These are phyloP conservation scores for Synergus japonicus DNA, from an alignment of 2,888 invertebrate species.

Conservation along the genomic window DNA sequence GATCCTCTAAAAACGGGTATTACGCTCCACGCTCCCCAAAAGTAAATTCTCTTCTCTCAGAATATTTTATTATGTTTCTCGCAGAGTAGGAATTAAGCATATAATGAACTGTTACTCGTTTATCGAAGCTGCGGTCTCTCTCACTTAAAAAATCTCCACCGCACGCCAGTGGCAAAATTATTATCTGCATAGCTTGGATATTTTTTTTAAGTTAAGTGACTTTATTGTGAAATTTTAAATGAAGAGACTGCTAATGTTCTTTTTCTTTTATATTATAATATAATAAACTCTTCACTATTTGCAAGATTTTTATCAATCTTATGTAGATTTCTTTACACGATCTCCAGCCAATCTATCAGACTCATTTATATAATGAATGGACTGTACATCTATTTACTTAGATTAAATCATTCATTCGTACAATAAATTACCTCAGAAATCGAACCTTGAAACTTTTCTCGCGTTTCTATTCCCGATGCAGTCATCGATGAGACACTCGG, in stretches of 20 bases:
- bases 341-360: background rate
- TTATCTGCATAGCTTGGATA: background rate
- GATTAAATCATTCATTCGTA: constrained; percentile 16
- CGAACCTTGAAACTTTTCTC: constrained; percentile 19
- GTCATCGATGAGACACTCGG: constrained; percentile 7
- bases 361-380: background rate
- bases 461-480: background rate
- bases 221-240: background rate
- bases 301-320: background rate
- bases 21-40: constrained; percentile 10
- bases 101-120: constrained; percentile 1
- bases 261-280: no score
- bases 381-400: background rate
- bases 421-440: constrained; percentile 6
- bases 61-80: constrained; percentile 3
- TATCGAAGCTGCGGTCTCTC: background rate
- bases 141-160: background rate
- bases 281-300: background rate
- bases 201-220: background rate
- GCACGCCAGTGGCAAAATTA: background rate
- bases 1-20: constrained; percentile 23
- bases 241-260: background rate
- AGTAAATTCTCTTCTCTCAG: constrained; percentile 12
- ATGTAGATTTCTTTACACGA: background rate
- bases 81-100: background rate